These are phyloP conservation scores for Acromyrmex echinatior DNA, from an alignment of 1,140 invertebrate species.

Conservation along the genomic window DNA sequence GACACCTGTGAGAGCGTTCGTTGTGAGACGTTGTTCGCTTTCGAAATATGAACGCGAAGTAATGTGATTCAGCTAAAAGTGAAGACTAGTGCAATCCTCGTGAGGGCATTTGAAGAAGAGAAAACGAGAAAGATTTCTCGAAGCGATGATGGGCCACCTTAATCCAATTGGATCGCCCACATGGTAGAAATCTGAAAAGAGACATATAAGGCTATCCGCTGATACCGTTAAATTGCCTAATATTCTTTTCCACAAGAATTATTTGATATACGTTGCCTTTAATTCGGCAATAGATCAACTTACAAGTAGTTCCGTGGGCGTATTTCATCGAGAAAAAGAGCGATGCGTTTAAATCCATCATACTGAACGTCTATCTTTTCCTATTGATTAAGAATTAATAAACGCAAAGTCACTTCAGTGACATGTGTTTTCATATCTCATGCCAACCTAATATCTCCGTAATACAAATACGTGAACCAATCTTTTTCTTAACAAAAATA, in stretches of 20 bases:
- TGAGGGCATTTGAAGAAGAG: slow-evolving; percentile 24
- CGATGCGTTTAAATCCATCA: not conserved
- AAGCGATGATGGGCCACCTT: slow-evolving; percentile 60
- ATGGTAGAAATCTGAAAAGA: slow-evolving; percentile 70
- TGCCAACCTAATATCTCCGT: not conserved
- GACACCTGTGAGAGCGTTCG: slow-evolving; percentile 34
- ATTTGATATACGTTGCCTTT: slow-evolving; percentile 61
- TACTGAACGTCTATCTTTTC: not conserved
- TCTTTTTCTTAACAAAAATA: not conserved
- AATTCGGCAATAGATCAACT: slow-evolving; percentile 68
- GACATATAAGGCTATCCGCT: slow-evolving; percentile 34
- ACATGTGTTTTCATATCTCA: not conserved
- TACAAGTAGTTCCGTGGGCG: not conserved
- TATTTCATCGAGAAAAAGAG: slow-evolving; percentile 23
- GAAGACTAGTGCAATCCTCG: slow-evolving; percentile 8
- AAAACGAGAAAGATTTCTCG: slow-evolving; percentile 61
- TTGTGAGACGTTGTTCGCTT: slow-evolving; percentile 16
- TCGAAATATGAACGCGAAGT: slow-evolving; percentile 52
- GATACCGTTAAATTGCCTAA: slow-evolving; percentile 67
- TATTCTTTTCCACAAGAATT: slow-evolving; percentile 57
- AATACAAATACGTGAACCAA: not conserved
- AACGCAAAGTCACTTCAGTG: not conserved
- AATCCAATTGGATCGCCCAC: slow-evolving; percentile 76
- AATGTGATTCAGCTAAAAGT: slow-evolving; percentile 53
- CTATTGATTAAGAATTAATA: slow-evolving; percentile 17